Conservation (phyloP, 1,140 invertebrate genomes). For the Cylas formicarius region DNA sequence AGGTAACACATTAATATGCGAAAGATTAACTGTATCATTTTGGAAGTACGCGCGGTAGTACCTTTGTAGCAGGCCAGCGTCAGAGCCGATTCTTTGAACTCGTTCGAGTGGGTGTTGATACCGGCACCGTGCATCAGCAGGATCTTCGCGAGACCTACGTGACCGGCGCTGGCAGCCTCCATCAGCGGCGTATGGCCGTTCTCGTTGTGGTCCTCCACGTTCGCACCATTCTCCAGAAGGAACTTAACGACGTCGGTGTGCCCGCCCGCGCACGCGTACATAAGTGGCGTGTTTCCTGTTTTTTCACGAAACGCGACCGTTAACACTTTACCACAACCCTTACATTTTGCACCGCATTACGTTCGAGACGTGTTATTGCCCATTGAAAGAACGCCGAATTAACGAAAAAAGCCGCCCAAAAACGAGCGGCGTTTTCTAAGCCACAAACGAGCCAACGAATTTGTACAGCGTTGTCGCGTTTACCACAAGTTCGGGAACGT, state of each 20-base stretch:
- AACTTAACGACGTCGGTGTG: conserved; percentile 84
- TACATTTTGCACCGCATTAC: too few species aligned
- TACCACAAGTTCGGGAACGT: too few species aligned
- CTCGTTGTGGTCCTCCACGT: conserved; percentile 98
- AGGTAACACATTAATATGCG: background rate
- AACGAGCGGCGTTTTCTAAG: too few species aligned
- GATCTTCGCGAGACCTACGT: conserved; percentile 90
- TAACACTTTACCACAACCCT: too few species aligned
- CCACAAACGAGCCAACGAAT: too few species aligned
- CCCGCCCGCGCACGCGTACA: conserved; percentile 96
- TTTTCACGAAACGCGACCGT: conserved; percentile 4
- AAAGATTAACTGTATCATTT: background rate
- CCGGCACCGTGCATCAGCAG: conserved; percentile 87
- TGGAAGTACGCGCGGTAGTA: background rate
- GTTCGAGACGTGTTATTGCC: too few species aligned
- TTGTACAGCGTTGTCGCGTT: too few species aligned
- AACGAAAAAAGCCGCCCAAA: too few species aligned
- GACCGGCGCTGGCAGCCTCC: conserved; percentile 96
- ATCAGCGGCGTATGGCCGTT: conserved; percentile 98
- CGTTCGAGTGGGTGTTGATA: conserved; percentile 98
- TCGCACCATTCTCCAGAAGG: conserved; percentile 82
- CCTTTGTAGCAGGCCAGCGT: conserved; percentile 95
- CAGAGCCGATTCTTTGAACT: conserved; percentile 93
- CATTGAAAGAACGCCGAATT: too few species aligned
- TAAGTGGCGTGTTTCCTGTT: conserved; percentile 84